Conservation (phyloP, 2,888 invertebrate genomes). For the Galerucella nymphaeae region DNA sequence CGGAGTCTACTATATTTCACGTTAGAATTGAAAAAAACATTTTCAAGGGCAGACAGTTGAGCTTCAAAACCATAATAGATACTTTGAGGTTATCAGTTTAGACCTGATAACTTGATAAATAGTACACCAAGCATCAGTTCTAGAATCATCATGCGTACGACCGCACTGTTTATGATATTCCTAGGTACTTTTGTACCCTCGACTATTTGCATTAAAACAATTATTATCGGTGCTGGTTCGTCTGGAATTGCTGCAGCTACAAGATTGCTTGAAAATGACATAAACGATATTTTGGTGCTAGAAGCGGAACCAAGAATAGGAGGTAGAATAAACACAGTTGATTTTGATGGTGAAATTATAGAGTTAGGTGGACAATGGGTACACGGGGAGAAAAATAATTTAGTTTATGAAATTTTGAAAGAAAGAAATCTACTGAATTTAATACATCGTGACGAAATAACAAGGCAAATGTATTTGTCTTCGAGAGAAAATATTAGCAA, state of each 20-base stretch:
- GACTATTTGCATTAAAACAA: slow-evolving; percentile 42
- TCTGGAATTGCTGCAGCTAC: slow-evolving; percentile 66
- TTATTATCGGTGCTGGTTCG: slow-evolving; percentile 42
- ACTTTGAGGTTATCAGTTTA: neutral
- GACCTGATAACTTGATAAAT: neutral
- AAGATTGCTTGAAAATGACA: slow-evolving; percentile 64
- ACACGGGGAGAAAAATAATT: slow-evolving; percentile 60
- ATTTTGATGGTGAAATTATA: slow-evolving; percentile 48
- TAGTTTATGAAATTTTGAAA: slow-evolving; percentile 58
- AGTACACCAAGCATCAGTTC: neutral
- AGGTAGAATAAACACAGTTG: slow-evolving; percentile 56
- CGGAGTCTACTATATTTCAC: too few relatives aligned
- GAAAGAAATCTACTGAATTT: slow-evolving; percentile 54
- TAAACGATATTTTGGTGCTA: slow-evolving; percentile 65
- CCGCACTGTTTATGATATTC: neutral
- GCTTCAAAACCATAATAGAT: neutral
- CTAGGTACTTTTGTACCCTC: neutral
- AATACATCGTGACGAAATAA: slow-evolving; percentile 43
- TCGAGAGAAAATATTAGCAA: slow-evolving; percentile 33
- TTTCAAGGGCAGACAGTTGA: neutral
- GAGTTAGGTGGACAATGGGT: slow-evolving; percentile 62
- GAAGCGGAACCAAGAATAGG: slow-evolving; percentile 61
- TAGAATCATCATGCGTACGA: neutral
- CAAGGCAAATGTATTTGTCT: slow-evolving; percentile 38
- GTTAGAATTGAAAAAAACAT: too few relatives aligned